Base-by-base conservation (phyloP, 2,113 vertebrate genomes). In the Sceloporus tristichus region DNA sequence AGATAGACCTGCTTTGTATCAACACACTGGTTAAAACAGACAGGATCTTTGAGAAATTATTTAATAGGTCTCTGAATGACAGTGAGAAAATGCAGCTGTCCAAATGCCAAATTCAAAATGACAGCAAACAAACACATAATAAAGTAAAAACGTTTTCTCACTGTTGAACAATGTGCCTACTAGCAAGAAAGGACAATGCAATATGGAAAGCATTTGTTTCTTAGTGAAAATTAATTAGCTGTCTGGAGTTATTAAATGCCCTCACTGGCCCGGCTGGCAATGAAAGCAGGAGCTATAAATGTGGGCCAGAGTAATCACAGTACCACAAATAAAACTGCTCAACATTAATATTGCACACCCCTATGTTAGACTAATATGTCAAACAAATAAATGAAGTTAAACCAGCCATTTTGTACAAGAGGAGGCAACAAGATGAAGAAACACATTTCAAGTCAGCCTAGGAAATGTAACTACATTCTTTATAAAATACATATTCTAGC, bases 201-300 rank as follows among this genome's bases (percentile, higher is more conserved):
- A 53, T 1, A n/a, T 1, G 0, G 86, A 91, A 91, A 84, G 38
- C 54, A 89, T 89, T 93, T 86, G 78, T 91, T 90, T 90, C 82
- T 83, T 91, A 87, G 56, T 0, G 40, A 93, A 93, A 93, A 95
- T 93, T 93, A 95, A 95, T 93, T 79, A 71, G 91, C 91, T 95
- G 92, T 92, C 76, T 16, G 80, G 48, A 48, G 76, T 85, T 94
- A 93, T 92, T 93, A 94, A 93, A 90, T 23, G 14, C 76, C 82
- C 89, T 93, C 79, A 76, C 59, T 5, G 25, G 87, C 70, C 87
- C 83, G 56, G 40, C 65, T 76, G 82, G 88, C 25, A 42, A 1
- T 0, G 80, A 90, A 94, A 89, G 78, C 0, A 70, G 66, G 89
- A 90, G 48, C 59, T 87, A 73, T 40, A 82, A 85, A 91, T 90